Conservation (phyloP, 2,888 invertebrate species). For the Heliconius aoede region DNA sequence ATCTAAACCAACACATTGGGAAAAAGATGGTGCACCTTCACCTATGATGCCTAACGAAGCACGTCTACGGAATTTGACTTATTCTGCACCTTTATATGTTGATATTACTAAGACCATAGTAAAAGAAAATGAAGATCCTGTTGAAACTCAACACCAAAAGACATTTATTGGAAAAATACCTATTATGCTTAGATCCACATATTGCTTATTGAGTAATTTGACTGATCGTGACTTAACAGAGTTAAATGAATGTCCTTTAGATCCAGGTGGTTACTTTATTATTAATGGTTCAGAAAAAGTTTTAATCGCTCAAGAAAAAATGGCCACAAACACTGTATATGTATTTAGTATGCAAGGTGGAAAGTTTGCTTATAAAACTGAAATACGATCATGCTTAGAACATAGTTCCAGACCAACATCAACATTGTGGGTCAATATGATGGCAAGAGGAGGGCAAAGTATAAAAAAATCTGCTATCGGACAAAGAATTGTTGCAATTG, state of each 20-base stretch:
- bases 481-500: conserved; percentile 97
- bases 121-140: conserved; percentile 94
- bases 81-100: conserved; percentile 99
- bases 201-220: conserved; percentile 96
- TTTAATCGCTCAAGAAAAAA: conserved; percentile 99
- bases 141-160: conserved; percentile 91
- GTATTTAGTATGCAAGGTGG: conserved; percentile 99
- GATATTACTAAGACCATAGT: conserved; percentile 98
- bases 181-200: conserved; percentile 99
- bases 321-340: conserved; percentile 99
- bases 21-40: conserved; percentile 99
- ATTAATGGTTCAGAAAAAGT: conserved; percentile 99
- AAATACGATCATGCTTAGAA: conserved; percentile 92
- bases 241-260: conserved; percentile 99
- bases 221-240: conserved; percentile 99
- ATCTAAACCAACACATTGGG: conserved; percentile 99
- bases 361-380: conserved; percentile 99
- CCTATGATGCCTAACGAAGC: conserved; percentile 99
- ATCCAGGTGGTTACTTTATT: conserved; percentile 99
- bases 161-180: conserved; percentile 96
- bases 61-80: conserved; percentile 96
- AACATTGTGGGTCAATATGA: conserved; percentile 99
- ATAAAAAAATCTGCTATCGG: conserved; percentile 99
- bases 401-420: conserved; percentile 96
- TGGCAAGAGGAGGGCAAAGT: conserved; percentile 99